Base-by-base conservation (phyloP, 2,113 vertebrate species). In the Girardinichthys multiradiatus region DNA sequence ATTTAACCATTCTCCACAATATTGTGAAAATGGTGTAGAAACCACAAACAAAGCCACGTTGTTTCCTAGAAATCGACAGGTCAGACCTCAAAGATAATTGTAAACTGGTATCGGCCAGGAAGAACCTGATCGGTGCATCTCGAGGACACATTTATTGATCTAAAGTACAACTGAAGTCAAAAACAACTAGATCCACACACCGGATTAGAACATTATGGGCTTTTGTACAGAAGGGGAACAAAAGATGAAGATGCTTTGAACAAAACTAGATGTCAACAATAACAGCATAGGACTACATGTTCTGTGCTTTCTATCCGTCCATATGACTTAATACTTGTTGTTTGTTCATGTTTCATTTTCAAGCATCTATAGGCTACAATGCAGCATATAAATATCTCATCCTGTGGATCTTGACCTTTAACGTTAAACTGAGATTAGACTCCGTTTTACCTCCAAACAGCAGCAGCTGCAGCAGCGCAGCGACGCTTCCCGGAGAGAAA, bases 371-470 rank as follows among this genome's bases (percentile, higher is more conserved):
- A 7, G 9, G 9, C 48, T n/a, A 54, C 24, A 54, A 10, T 54
- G 24, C 7, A 35, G 35, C 35, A 51, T 54, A 19, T n/a, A 9
- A 11, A n/a, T 11, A 54, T n/a, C 3, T 45, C 42, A 45, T 45
- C 17, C 42, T 45, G 31, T 6, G 31, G 3, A 33, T 3, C 3
- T 33, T 33, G 31, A 33, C 31, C 17, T 45, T 45, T 2, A 45
- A 45, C 14, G 17, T 60, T 30, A 60, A 60, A 30, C 58, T 30
- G 28, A n/a, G 48, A 11, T 54, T 7, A 54, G n/a, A 54, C 48
- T 54, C 48, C 42, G 6, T 24, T 91, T 89, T 92, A 95, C 94
- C 94, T 91, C 87, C 82, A 80, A 87, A 83, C 59, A 91, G 85
- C 74, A 94, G 84, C 74, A 83, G 58, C 72, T 83, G 60, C 74